These are phyloP conservation scores for Drymodes brunneopygia DNA, from an alignment of 2,113 vertebrate species.

Conservation along the genomic window DNA sequence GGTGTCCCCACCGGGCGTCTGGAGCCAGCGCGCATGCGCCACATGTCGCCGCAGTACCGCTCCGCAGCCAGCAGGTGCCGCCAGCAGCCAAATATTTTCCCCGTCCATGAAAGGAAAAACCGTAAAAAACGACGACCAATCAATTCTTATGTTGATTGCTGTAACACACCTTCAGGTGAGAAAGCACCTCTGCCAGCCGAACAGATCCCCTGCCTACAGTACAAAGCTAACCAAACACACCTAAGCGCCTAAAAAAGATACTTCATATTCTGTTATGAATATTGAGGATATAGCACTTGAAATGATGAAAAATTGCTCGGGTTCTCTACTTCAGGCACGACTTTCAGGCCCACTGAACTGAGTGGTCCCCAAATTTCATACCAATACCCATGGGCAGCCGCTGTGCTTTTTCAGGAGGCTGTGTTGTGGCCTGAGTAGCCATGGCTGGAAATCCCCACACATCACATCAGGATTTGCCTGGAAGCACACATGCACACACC, in stretches of 20 bases:
- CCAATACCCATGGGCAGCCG: neutral
- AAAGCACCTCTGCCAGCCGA: neutral
- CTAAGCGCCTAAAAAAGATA: neutral
- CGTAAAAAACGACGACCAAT: neutral
- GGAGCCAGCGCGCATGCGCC: neutral
- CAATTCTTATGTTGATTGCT: neutral
- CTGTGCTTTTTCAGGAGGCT: neutral
- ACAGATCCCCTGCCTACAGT: neutral
- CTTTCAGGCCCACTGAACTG: neutral
- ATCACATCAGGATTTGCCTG: neutral
- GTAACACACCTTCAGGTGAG: neutral
- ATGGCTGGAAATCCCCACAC: neutral
- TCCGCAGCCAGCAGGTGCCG: no score
- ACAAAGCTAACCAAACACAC: neutral
- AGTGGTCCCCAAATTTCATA: neutral
- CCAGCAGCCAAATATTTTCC: neutral
- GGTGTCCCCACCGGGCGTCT: rapidly evolving
- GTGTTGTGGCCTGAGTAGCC: neutral
- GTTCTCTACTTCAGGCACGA: neutral
- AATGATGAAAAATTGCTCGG: neutral
- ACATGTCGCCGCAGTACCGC: no score
- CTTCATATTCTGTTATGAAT: neutral
- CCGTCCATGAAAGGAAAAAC: no score
- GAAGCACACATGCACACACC: neutral
- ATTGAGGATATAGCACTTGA: neutral